These are phyloP conservation scores for Noctua comes DNA, from an alignment of 2,888 invertebrate species.

Conservation along the genomic window DNA sequence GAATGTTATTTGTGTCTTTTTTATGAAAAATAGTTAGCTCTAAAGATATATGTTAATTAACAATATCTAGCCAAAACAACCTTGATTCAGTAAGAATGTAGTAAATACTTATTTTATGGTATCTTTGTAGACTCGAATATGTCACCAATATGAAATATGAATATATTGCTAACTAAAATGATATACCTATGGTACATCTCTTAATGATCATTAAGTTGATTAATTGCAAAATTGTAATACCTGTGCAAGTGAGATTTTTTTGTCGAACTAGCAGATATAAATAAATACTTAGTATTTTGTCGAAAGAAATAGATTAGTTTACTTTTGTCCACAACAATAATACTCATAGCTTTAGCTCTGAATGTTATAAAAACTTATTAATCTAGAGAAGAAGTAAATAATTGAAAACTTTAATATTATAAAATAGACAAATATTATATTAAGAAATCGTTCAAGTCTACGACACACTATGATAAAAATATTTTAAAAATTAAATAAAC, in stretches of 20 bases:
- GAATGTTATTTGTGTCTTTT: neutral
- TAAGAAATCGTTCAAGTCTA: too few relatives aligned
- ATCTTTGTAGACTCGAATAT: neutral
- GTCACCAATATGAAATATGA: neutral
- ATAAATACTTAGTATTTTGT: neutral
- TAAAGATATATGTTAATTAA: neutral
- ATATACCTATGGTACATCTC: neutral
- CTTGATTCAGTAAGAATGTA: neutral
- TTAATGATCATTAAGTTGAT: slow-evolving; percentile 6
- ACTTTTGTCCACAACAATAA: neutral
- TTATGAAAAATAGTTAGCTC: neutral
- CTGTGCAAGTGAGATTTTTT: neutral
- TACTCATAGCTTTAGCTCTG: neutral
- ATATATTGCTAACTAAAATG: too few relatives aligned
- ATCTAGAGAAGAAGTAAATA: neutral
- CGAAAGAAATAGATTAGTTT: neutral
- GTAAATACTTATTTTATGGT: neutral
- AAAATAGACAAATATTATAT: too few relatives aligned
- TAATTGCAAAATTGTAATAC: neutral
- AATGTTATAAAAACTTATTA: neutral
- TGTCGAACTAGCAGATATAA: neutral
- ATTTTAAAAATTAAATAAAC: neutral
- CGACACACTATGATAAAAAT: neutral
- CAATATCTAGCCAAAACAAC: neutral
- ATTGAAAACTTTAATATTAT: neutral